phyloP scores from a whole-genome alignment of 2,888 invertebrate species.

The Busseola fusca region DNA sequence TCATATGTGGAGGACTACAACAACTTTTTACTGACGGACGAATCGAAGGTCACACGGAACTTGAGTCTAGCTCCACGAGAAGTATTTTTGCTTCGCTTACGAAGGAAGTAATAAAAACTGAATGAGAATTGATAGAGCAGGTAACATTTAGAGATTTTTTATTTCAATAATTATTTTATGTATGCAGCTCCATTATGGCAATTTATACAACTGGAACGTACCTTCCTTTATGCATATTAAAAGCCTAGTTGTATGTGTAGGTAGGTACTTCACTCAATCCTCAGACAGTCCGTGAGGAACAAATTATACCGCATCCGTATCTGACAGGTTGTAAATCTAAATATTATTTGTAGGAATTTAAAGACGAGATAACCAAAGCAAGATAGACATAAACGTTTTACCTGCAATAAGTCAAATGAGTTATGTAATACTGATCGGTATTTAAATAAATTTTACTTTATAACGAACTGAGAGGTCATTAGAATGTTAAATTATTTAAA shows the following conservation, averaged over 20 bases:
- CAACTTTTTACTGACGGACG: conserved; percentile 80
- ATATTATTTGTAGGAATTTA: background rate
- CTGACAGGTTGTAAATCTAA: conserved; percentile 1
- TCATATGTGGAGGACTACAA: conserved; percentile 72
- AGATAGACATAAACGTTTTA: background rate
- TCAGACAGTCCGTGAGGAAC: conserved; percentile 12
- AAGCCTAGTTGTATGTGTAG: conserved; percentile 6
- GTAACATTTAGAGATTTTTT: conserved; percentile 65
- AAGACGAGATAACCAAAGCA: background rate
- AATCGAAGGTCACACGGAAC: conserved; percentile 82
- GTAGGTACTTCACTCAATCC: conserved; percentile 4
- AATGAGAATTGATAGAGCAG: conserved; percentile 68
- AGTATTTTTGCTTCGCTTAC: conserved; percentile 73
- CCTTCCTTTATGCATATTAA: conserved; percentile 42
- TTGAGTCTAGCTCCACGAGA: conserved; percentile 74
- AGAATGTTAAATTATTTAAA: too few relatives aligned
- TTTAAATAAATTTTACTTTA: conserved; percentile 23
- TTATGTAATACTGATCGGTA: conserved; percentile 5
- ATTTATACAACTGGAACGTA: conserved; percentile 42
- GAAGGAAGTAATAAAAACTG: conserved; percentile 79
- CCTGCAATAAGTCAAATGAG: background rate
- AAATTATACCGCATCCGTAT: conserved; percentile 30
- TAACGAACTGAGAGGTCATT: background rate
- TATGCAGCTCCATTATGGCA: conserved; percentile 37
- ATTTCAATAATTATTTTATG: conserved; percentile 40